Evolutionary conservation across 2,888 invertebrate species (phyloP).

Genomic region (Dinocampus coccinellae): DNA sequence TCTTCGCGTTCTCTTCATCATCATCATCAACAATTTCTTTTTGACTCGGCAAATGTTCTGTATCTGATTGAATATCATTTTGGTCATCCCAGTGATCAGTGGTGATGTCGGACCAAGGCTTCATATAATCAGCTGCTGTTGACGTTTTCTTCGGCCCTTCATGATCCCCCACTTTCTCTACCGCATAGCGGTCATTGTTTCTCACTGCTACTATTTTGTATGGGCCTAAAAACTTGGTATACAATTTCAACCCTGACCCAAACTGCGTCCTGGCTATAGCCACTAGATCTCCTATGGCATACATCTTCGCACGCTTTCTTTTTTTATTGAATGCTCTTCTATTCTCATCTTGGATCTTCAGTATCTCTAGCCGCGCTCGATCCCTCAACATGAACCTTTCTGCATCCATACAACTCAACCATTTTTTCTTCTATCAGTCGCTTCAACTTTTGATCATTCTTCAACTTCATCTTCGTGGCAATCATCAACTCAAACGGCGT

Average conservation of each 20-base stretch:
- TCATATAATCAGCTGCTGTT: constrained; percentile 1
- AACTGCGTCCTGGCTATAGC: constrained; percentile 12
- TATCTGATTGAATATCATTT: too few species aligned
- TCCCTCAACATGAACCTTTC: background rate
- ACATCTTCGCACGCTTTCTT: background rate
- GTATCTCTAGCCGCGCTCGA: background rate
- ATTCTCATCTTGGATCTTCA: background rate
- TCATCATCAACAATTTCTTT: too few species aligned
- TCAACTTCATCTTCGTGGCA: constrained; percentile 20
- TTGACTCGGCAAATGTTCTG: too few species aligned
- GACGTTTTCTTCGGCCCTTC: background rate
- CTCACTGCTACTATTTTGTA: background rate
- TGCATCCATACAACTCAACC: background rate
- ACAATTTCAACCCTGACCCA: background rate
- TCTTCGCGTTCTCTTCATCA: too few species aligned
- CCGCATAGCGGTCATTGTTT: constrained; percentile 1
- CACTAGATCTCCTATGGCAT: constrained; percentile 2
- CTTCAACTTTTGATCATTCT: constrained; percentile 2
- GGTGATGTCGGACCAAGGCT: background rate
- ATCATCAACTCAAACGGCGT: constrained; percentile 32
- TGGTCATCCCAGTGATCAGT: too few species aligned
- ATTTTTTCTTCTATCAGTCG: background rate
- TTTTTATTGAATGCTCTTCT: background rate
- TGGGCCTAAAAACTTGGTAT: constrained; percentile 3
- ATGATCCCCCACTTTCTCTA: constrained; percentile 8